A percentile compares a stretch with the other conserved stretches of the same genome.
Evolutionary conservation across 64 coral and sea anemone species (phyloP).

Genomic region (Cladopsammia gracilis): DNA sequence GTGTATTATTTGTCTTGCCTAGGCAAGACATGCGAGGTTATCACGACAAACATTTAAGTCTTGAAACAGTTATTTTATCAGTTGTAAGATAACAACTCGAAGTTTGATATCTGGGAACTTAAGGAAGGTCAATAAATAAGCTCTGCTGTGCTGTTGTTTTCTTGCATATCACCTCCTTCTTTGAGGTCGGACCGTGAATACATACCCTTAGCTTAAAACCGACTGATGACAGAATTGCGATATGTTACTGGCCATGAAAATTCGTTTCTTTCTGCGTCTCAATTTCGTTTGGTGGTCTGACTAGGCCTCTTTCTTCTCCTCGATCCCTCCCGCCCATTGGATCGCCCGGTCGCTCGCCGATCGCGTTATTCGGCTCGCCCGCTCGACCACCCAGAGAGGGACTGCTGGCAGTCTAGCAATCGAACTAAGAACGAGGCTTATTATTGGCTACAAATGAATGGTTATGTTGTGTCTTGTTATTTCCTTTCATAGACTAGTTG

Average conservation of each 20-base stretch:
- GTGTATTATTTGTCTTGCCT: neutral
- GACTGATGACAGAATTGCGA: conserved; percentile 19
- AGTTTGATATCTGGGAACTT: neutral
- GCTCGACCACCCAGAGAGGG: no score
- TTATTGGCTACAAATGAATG: no score
- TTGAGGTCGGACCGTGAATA: no score
- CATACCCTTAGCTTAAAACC: conserved; percentile 3
- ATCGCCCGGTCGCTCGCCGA: no score
- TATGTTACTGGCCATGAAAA: neutral
- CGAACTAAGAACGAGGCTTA: no score
- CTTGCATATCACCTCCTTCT: neutral
- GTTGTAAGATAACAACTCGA: neutral
- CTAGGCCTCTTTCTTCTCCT: no score
- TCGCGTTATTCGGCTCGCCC: no score
- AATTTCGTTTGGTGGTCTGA: neutral
- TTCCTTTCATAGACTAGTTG: no score
- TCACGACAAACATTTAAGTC: neutral
- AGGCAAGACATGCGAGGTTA: neutral
- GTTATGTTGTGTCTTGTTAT: no score
- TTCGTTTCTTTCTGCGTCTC: no score
- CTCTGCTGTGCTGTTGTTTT: neutral
- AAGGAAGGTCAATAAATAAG: neutral
- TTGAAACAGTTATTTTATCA: neutral
- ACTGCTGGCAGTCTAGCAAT: no score
- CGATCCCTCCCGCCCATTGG: no score